phyloP scores from a whole-genome alignment of 1,140 invertebrate genomes.

The Arion vulgaris region DNA sequence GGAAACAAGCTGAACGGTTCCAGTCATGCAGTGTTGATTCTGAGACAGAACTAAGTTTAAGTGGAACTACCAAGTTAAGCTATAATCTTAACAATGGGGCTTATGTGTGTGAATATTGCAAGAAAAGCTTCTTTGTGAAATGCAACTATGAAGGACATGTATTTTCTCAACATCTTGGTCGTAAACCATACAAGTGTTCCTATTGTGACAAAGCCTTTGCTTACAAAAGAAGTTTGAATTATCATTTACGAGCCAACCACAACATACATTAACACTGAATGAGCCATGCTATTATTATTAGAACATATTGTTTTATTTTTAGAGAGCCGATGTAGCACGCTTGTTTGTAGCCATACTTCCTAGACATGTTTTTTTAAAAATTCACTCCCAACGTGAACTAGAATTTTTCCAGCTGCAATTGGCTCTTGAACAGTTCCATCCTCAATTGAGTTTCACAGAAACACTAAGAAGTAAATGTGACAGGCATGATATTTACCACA shows the following conservation, averaged over 20 bases:
- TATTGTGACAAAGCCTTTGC: constrained; percentile 35
- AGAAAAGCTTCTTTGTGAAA: constrained; percentile 8
- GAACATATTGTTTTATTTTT: too few species aligned
- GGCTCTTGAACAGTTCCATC: too few species aligned
- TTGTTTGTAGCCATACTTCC: too few species aligned
- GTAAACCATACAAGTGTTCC: constrained; percentile 23
- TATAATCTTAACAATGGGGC: constrained; percentile 4
- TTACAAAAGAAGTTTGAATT: constrained; percentile 36
- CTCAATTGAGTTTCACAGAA: too few species aligned
- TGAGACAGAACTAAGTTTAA: not conserved
- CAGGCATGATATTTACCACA: too few species aligned
- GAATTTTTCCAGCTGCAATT: too few species aligned
- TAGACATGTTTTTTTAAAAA: too few species aligned
- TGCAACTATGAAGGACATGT: constrained; percentile 37
- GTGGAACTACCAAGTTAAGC: constrained; percentile 2
- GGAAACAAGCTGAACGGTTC: not conserved
- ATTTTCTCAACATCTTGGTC: constrained; percentile 7
- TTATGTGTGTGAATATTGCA: constrained; percentile 36
- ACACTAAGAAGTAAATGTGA: too few species aligned
- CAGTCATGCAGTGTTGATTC: constrained; percentile 6
- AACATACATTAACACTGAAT: not conserved
- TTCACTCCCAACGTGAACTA: too few species aligned
- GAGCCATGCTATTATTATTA: not conserved
- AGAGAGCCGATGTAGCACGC: too few species aligned
- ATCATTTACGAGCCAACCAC: constrained; percentile 19